Evolutionary conservation across 2,113 vertebrate species (phyloP).

Genomic region (Balaeniceps rex): DNA sequence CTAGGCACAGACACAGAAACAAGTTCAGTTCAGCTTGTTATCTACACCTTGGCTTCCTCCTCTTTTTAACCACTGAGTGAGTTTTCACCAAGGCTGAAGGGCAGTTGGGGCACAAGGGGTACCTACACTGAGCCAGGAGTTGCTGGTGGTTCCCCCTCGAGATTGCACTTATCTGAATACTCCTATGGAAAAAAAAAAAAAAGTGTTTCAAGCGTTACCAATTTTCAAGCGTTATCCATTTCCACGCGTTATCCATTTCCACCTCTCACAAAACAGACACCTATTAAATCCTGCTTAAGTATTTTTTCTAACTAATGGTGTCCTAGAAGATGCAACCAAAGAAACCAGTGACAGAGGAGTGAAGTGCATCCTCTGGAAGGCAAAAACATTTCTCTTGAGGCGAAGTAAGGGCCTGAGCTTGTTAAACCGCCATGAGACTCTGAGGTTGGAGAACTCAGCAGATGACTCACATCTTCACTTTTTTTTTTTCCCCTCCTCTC

Average conservation of each 20-base stretch:
- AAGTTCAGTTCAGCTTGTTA: neutral
- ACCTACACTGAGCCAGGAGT: rapidly evolving
- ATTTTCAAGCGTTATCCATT: neutral
- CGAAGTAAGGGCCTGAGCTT: neutral
- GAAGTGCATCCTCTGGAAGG: neutral
- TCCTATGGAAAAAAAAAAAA: neutral
- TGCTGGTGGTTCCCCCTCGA: neutral
- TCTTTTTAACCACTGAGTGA: neutral
- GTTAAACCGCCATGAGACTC: neutral
- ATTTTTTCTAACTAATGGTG: neutral
- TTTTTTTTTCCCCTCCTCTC: neutral
- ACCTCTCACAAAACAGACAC: neutral
- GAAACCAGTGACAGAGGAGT: neutral
- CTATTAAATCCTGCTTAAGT: neutral
- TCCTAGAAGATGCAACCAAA: neutral
- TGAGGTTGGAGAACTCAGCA: neutral
- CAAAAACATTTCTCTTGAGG: neutral
- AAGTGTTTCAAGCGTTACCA: neutral
- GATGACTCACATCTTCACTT: constrained; percentile 13
- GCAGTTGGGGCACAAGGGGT: neutral
- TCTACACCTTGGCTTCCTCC: neutral
- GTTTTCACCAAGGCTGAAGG: neutral
- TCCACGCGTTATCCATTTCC: neutral
- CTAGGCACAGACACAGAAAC: neutral
- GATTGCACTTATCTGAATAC: neutral